Percentiles rank a stretch among this genome's conserved stretches.
Conservation (phyloP, 2,888 invertebrate genomes). For the Pyrochroa serraticornis region DNA sequence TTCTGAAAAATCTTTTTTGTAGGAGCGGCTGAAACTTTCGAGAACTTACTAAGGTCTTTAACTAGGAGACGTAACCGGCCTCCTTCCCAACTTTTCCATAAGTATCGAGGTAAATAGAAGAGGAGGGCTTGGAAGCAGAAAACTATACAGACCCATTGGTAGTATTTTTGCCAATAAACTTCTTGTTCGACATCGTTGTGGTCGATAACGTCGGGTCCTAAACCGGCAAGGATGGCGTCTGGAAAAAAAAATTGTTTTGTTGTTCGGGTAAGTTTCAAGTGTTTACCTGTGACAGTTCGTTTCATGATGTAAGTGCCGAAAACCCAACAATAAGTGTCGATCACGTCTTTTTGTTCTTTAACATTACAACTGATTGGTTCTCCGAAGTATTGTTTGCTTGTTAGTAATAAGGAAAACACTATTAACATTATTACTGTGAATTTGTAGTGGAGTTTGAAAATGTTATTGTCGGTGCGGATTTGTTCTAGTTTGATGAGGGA, state of each 20-base stretch:
- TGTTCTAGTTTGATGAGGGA: constrained; percentile 70
- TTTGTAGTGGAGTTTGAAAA: constrained; percentile 78
- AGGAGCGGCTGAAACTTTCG: constrained; percentile 8
- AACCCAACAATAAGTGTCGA: constrained; percentile 82
- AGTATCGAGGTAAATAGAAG: constrained; percentile 72
- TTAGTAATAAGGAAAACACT: constrained; percentile 75
- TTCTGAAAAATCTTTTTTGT: constrained; percentile 51
- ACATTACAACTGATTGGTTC: constrained; percentile 81
- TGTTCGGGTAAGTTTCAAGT: constrained; percentile 21
- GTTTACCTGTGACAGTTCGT: constrained; percentile 57
- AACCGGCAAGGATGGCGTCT: constrained; percentile 51
- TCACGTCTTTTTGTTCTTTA: constrained; percentile 65
- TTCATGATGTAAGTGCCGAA: constrained; percentile 72
- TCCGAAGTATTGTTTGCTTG: constrained; percentile 84
- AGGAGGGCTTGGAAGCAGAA: constrained; percentile 70
- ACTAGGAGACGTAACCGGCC: constrained; percentile 67
- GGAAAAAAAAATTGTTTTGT: constrained; percentile 12
- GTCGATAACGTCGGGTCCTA: constrained; percentile 52
- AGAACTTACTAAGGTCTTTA: constrained; percentile 62
- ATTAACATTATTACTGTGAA: constrained; percentile 74
- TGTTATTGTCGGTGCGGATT: constrained; percentile 75
- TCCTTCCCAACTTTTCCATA: constrained; percentile 77
- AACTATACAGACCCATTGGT: constrained; percentile 76
- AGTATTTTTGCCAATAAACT: constrained; percentile 67
- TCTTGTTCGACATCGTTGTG: constrained; percentile 50